A percentile compares a stretch with the other conserved stretches of the same genome.
These are phyloP conservation scores for Trichonephila clavipes DNA, from an alignment of 1,140 invertebrate species.

Conservation along the genomic window DNA sequence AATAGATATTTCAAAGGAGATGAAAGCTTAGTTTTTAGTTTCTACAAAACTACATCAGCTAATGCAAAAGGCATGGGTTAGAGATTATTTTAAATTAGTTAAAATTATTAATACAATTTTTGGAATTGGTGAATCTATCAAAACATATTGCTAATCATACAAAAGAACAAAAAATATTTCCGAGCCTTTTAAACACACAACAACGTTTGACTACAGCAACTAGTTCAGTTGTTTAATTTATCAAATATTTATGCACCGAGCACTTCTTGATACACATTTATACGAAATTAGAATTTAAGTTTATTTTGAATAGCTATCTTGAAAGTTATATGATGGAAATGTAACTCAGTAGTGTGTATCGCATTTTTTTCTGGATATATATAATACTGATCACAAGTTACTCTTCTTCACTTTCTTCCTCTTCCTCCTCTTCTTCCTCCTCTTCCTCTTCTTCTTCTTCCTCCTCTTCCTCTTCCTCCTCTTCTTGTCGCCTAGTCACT, in stretches of 20 bases:
- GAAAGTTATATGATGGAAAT: no score
- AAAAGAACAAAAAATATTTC: not conserved
- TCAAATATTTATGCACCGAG: no score
- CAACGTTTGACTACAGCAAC: not conserved
- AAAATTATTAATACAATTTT: no score
- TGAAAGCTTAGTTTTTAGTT: not conserved
- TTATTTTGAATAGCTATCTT: no score
- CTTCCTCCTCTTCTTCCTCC: conserved; percentile 51
- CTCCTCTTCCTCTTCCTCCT: conserved; percentile 65
- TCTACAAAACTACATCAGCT: not conserved
- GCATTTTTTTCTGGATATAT: not conserved
- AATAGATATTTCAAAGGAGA: not conserved
- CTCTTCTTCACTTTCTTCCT: conserved; percentile 68
- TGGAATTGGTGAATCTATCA: no score
- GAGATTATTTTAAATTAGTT: no score
- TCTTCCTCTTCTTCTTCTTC: conserved; percentile 71
- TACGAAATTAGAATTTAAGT: no score
- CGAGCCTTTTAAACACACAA: not conserved
- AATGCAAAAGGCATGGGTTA: not conserved
- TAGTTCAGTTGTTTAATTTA: no score
- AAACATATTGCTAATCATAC: not conserved
- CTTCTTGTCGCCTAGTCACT: not conserved
- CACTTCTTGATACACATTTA: no score
- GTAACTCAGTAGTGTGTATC: no score
- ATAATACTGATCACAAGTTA: not conserved